Conservation (phyloP, 1,140 invertebrate genomes). For the Harlomillsia oculata region DNA sequence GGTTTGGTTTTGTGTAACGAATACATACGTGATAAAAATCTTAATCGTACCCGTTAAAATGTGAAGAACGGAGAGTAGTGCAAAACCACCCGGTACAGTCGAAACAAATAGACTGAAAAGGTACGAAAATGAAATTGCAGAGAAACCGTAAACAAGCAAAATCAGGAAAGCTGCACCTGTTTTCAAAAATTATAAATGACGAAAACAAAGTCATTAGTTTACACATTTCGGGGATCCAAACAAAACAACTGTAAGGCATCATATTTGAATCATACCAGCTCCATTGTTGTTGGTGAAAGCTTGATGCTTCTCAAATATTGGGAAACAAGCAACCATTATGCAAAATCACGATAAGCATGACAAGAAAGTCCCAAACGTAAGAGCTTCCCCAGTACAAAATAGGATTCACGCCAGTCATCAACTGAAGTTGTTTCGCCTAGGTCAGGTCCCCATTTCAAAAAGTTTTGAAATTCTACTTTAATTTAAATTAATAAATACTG, state of each 20-base stretch:
- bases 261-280: conserved; percentile 39
- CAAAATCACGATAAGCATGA: conserved; percentile 51
- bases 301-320: conserved; percentile 11
- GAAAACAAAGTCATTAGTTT: no score
- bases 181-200: neutral
- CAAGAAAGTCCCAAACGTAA: conserved; percentile 60
- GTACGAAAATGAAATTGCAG: conserved; percentile 24
- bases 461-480: no score
- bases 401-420: conserved; percentile 64
- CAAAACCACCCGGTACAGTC: conserved; percentile 17
- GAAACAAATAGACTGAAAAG: conserved; percentile 13
- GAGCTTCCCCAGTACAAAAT: conserved; percentile 63
- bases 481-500: no score
- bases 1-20: neutral
- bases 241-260: no score
- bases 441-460: conserved; percentile 44
- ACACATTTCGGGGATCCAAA: no score
- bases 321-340: conserved; percentile 24
- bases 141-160: conserved; percentile 16
- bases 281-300: conserved; percentile 9
- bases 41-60: conserved; percentile 4
- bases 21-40: neutral
- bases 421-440: conserved; percentile 56
- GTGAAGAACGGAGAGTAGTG: conserved; percentile 10
- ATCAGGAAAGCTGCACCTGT: conserved; percentile 17